phyloP scores from a whole-genome alignment of 2,113 vertebrate species.

The Amphilophus citrinellus region DNA sequence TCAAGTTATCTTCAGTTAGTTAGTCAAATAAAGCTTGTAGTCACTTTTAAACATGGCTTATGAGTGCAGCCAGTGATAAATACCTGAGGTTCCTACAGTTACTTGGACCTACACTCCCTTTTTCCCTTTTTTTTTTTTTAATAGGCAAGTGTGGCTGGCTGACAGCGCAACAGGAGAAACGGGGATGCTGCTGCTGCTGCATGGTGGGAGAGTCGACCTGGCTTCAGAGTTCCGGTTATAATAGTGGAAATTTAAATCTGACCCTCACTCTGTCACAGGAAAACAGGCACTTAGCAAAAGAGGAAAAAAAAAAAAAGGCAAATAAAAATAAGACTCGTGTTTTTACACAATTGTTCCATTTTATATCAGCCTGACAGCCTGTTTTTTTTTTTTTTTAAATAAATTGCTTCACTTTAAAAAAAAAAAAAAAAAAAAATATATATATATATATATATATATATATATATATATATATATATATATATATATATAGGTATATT shows the following conservation, averaged over 20 bases:
- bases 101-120: constrained; percentile 1
- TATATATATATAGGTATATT: not conserved
- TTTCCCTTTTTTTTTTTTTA: too few species aligned
- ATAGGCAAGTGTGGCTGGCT: constrained; percentile 2
- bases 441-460: too few species aligned
- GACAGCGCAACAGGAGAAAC: constrained; percentile 11
- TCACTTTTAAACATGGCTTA: not conserved
- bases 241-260: not conserved
- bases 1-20: not conserved
- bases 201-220: not conserved
- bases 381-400: too few species aligned
- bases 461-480: too few species aligned
- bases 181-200: not conserved
- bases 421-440: too few species aligned
- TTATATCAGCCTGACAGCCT: too few species aligned
- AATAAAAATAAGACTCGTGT: not conserved
- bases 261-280: not conserved
- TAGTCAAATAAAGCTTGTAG: not conserved
- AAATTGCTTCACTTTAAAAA: too few species aligned
- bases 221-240: not conserved
- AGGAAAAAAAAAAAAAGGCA: not conserved
- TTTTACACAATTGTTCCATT: not conserved
- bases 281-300: not conserved
- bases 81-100: not conserved
- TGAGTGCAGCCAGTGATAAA: not conserved